These are phyloP conservation scores for Antechinus stuartii DNA, from an alignment of 2,113 vertebrate genomes.

Conservation along the genomic window DNA sequence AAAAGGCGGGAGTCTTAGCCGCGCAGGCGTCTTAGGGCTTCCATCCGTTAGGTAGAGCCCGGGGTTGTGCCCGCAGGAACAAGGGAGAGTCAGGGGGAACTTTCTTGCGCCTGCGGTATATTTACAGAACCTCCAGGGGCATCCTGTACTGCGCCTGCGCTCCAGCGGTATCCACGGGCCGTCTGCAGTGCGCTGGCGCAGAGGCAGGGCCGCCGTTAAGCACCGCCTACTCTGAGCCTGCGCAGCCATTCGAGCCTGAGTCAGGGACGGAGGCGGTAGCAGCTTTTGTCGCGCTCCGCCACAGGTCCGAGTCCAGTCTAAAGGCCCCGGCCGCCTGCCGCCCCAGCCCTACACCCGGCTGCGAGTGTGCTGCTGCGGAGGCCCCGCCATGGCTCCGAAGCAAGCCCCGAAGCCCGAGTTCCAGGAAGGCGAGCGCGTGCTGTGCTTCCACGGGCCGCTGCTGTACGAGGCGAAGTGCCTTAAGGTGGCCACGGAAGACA, in stretches of 20 bases:
- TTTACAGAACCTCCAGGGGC: too few relatives aligned
- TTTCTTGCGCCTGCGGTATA: not conserved
- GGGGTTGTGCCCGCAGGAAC: rapidly evolving
- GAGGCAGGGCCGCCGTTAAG: not conserved
- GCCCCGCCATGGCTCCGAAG: not conserved
- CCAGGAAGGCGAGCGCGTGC: not conserved
- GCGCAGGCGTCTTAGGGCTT: not conserved
- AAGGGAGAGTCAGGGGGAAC: not conserved
- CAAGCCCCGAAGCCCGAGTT: not conserved
- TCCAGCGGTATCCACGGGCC: rapidly evolving
- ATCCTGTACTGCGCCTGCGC: not conserved
- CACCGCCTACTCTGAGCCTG: too few relatives aligned
- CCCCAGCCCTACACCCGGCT: not conserved
- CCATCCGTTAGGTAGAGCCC: not conserved
- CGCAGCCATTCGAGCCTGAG: not conserved
- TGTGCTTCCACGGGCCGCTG: not conserved
- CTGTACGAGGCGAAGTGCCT: not conserved
- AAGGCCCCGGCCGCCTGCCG: too few relatives aligned
- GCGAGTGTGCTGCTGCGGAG: not conserved
- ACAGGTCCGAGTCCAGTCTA: too few relatives aligned
- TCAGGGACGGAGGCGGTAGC: rapidly evolving
- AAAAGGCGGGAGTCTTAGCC: not conserved
- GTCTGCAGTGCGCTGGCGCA: not conserved
- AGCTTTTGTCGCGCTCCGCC: rapidly evolving
- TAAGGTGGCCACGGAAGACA: not conserved